Evolutionary conservation across 2,797 vertebrate species (phyloP).

Genomic region (Linurgus olivaceus): DNA sequence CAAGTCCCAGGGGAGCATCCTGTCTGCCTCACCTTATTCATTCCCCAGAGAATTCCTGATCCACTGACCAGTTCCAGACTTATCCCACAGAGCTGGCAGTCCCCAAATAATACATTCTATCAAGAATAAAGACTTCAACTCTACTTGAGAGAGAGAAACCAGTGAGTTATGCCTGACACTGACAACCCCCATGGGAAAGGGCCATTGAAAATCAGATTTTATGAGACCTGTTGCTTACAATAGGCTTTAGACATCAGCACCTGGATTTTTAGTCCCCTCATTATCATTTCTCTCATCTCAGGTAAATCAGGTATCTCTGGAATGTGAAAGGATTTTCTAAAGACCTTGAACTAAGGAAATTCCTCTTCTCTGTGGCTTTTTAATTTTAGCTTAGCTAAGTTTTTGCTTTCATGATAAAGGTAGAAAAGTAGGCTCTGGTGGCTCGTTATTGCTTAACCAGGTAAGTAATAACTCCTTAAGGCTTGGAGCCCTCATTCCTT

Average conservation of each 20-base stretch:
- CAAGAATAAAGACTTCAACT: background rate
- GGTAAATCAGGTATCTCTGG: background rate
- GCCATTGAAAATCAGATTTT: background rate
- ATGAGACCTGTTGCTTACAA: background rate
- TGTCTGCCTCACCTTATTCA: background rate
- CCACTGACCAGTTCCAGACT: background rate
- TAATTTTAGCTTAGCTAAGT: background rate
- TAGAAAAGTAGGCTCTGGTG: background rate
- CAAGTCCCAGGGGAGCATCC: background rate
- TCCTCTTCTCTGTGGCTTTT: background rate
- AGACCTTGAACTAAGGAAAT: background rate
- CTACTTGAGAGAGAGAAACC: background rate
- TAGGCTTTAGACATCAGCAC: background rate
- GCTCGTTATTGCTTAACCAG: background rate
- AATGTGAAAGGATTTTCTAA: background rate
- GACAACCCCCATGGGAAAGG: background rate
- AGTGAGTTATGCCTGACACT: background rate
- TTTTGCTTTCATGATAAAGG: background rate
- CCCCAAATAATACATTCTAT: background rate
- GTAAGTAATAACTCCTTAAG: background rate
- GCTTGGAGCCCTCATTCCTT: background rate
- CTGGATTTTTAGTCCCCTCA: background rate
- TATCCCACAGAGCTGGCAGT: background rate
- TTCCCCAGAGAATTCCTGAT: background rate
- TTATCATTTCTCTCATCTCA: background rate